Evolutionary conservation across 1,140 invertebrate genomes (phyloP).

Genomic region (Centruroides sculpturatus): DNA sequence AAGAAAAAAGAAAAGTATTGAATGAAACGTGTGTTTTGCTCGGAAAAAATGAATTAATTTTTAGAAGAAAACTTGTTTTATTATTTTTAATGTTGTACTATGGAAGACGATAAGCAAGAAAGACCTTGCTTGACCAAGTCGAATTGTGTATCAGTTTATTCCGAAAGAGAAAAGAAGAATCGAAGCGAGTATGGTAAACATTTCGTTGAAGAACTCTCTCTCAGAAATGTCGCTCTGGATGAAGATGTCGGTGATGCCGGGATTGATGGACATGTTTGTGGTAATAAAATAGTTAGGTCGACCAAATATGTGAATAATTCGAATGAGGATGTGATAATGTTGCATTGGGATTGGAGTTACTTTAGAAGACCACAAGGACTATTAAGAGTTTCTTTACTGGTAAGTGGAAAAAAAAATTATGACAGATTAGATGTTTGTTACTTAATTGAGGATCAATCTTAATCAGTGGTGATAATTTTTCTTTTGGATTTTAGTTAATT

Average conservation of each 20-base stretch:
- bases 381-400: slow-evolving; percentile 5
- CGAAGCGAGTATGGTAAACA: slow-evolving; percentile 11
- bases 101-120: neutral
- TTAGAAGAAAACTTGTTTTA: neutral
- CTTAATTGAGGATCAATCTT: too few relatives aligned
- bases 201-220: slow-evolving; percentile 12
- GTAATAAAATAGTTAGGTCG: slow-evolving; percentile 5
- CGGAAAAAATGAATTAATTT: neutral
- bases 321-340: neutral
- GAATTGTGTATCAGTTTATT: slow-evolving; percentile 1
- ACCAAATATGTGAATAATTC: slow-evolving; percentile 4
- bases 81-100: neutral
- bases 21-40: too few relatives aligned
- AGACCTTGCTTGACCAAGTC: neutral
- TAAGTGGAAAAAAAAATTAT: neutral
- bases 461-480: too few relatives aligned
- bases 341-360: slow-evolving; percentile 8
- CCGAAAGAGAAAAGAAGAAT: slow-evolving; percentile 3
- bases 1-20: too few relatives aligned
- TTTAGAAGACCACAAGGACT: slow-evolving; percentile 3
- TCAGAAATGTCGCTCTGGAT: slow-evolving; percentile 13
- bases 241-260: slow-evolving; percentile 3
- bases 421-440: too few relatives aligned
- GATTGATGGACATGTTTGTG: slow-evolving; percentile 2
- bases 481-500: too few relatives aligned